phyloP scores from a whole-genome alignment of 2,797 vertebrate species.

The Pipistrellus pygmaeus region DNA sequence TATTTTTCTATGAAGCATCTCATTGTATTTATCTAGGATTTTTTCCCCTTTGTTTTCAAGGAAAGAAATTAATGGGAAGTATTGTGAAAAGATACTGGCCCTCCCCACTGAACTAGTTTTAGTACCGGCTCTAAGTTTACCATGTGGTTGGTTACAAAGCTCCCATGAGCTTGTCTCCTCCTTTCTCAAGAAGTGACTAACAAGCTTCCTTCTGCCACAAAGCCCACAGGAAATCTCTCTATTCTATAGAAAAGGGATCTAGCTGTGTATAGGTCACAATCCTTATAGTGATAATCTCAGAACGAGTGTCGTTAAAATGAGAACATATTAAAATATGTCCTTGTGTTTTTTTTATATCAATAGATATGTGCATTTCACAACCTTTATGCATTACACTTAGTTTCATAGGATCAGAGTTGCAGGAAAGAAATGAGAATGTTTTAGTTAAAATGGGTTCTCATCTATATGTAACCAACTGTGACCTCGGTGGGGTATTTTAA shows the following conservation, averaged over 20 bases:
- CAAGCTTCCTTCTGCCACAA: not conserved
- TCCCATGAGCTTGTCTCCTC: not conserved
- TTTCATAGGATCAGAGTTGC: not conserved
- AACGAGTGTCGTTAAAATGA: not conserved
- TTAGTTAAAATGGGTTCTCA: not conserved
- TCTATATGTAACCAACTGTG: not conserved
- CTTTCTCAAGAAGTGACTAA: not conserved
- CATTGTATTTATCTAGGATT: not conserved
- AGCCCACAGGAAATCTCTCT: not conserved
- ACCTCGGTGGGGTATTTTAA: not conserved
- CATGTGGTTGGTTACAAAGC: not conserved
- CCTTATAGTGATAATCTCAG: not conserved
- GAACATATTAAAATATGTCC: not conserved
- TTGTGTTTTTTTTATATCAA: not conserved
- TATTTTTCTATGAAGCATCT: not conserved
- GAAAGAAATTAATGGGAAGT: not conserved
- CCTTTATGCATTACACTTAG: not conserved
- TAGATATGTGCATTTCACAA: not conserved
- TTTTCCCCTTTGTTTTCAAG: not conserved
- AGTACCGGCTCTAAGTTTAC: not conserved
- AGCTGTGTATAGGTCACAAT: not conserved
- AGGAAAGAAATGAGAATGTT: not conserved
- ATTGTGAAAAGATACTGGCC: not conserved
- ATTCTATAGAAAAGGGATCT: not conserved
- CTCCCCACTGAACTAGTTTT: not conserved